phyloP scores from a whole-genome alignment of 2,113 vertebrate genomes.

The Scatophagus argus region DNA sequence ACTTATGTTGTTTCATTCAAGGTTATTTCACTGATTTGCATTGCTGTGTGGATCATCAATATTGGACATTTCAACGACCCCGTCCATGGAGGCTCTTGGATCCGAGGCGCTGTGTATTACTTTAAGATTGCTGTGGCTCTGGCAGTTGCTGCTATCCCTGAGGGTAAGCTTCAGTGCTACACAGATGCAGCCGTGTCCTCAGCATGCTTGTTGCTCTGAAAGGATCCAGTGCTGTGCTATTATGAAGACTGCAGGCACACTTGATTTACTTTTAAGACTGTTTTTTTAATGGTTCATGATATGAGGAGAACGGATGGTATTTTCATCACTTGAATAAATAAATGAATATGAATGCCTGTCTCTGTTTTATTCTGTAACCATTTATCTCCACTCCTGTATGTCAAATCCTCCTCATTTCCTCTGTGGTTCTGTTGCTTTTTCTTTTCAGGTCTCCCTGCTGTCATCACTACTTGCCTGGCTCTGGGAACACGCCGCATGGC shows the following conservation, averaged over 20 bases:
- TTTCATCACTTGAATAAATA: neutral
- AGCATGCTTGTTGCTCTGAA: neutral
- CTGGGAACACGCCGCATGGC: constrained; percentile 98
- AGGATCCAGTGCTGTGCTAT: neutral
- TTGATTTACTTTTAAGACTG: neutral
- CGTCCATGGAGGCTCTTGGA: constrained; percentile 98
- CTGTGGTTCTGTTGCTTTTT: constrained; percentile 10
- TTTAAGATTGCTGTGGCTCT: constrained; percentile 98
- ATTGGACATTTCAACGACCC: constrained; percentile 99
- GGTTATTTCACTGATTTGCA: constrained; percentile 97
- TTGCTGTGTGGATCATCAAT: constrained; percentile 99
- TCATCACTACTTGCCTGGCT: constrained; percentile 98
- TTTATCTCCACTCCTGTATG: neutral
- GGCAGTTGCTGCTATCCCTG: constrained; percentile 97
- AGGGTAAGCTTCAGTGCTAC: constrained; percentile 79
- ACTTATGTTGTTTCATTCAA: constrained; percentile 78
- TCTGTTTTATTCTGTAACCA: neutral
- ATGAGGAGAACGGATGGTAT: neutral
- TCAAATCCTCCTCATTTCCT: constrained; percentile 12
- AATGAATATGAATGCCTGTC: neutral
- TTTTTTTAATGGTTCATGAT: constrained; percentile 3
- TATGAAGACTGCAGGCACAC: neutral
- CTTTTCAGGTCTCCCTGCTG: constrained; percentile 88
- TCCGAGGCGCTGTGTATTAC: constrained; percentile 98
- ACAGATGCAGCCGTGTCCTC: neutral